Base-by-base conservation (phyloP, 2,113 vertebrate genomes). In the Mungos mungo region DNA sequence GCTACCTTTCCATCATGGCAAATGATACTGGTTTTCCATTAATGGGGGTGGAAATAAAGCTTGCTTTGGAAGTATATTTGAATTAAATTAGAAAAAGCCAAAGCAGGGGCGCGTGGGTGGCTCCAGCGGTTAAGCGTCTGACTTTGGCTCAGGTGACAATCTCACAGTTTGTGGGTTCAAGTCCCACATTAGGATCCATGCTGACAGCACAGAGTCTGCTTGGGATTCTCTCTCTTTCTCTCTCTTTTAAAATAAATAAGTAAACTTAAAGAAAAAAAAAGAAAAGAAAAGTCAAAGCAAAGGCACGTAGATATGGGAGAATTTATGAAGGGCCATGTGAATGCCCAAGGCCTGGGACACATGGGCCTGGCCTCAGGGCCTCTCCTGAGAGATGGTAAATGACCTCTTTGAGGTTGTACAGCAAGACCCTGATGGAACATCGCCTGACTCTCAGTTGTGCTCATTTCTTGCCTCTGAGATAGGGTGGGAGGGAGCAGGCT, bases 321-420 rank as follows among this genome's bases (percentile, higher is more conserved):
- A 54, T 15, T 9, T 7, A 47, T 2, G 33, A n/a, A 74, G 5
- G 35, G 15, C 14, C 3, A 0, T 38, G 57, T 41, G n/a, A 13
- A 29, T 16, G 19, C 14, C 13, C 31, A 68, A 65, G 50, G 65
- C 11, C 31, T 29, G 54, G 84, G n/a, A 47, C 6, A 16, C 25
- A 11, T 3, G 31, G 41, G 47, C 6, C 29, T 76, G 47, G 50
- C 85, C 41, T 57, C 35, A 6, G 7, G 2, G 31, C 29, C 5
- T 45, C 33, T 63, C 38, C 19, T 91, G 76, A 76, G 68, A 65
- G 16, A 71, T 3, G 57, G 7, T 1, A 0, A 81, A 33, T 18
- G 21, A 25, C 15, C 71, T 27, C 18, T 74, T 85, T 0, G 18
- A 72, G 41, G 77, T 31, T 60, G 25, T 81, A 84, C 57, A 69